These are phyloP conservation scores for Drosophila borborema DNA, from an alignment of 2,888 invertebrate genomes.

Conservation along the genomic window DNA sequence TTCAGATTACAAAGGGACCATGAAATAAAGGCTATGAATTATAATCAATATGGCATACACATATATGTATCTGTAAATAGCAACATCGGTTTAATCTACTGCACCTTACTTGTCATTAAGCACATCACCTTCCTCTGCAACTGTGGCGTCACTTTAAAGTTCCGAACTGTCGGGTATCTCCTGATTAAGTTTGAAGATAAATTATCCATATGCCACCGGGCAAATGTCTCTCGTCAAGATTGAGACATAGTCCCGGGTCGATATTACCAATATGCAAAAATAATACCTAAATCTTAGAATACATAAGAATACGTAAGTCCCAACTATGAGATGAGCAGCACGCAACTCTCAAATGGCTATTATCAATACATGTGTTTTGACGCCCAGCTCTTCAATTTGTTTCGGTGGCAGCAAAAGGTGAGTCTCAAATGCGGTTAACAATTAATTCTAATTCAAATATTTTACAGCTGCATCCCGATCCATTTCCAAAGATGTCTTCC, in stretches of 20 bases:
- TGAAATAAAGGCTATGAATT: background rate
- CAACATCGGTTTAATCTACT: background rate
- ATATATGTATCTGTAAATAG: background rate
- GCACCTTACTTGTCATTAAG: constrained; percentile 43
- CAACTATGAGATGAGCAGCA: constrained; percentile 45
- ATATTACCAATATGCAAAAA: constrained; percentile 8
- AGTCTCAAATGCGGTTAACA: background rate
- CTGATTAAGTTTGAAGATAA: constrained; percentile 40
- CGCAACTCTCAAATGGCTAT: constrained; percentile 49
- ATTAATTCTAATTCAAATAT: background rate
- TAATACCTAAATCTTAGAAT: background rate
- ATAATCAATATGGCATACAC: background rate
- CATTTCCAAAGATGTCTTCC: constrained; percentile 41
- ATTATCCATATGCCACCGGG: constrained; percentile 41
- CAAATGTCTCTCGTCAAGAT: constrained; percentile 48
- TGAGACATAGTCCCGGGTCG: constrained; percentile 57
- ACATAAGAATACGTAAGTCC: constrained; percentile 3
- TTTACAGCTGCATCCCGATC: constrained; percentile 20
- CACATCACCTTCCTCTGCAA: constrained; percentile 18
- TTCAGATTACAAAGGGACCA: background rate
- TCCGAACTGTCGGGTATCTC: constrained; percentile 44
- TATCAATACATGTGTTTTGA: constrained; percentile 30
- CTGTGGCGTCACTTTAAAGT: constrained; percentile 29
- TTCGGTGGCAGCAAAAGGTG: constrained; percentile 37
- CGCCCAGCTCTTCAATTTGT: constrained; percentile 26